Evolutionary conservation across 2,797 vertebrate species (phyloP).

Genomic region (Picus viridis): DNA sequence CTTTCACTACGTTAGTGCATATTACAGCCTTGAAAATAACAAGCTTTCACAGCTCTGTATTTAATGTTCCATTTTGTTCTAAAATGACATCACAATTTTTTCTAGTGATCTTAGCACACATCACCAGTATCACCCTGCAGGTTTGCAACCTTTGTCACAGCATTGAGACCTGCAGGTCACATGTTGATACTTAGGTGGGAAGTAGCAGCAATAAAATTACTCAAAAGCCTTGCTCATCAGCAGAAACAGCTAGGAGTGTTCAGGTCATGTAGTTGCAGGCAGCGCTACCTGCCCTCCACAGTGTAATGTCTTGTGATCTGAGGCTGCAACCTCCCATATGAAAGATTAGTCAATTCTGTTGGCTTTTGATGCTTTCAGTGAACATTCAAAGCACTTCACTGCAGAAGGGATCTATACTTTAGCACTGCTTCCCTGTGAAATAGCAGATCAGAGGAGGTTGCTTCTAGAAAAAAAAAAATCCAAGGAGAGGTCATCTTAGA

Average conservation of each 20-base stretch:
- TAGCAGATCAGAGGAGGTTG: not conserved
- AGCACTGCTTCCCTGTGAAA: not conserved
- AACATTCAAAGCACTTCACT: not conserved
- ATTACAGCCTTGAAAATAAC: conserved; percentile 36
- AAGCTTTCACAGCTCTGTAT: not conserved
- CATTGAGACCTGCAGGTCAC: not conserved
- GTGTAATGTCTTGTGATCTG: not conserved
- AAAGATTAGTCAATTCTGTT: not conserved
- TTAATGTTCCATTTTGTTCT: not conserved
- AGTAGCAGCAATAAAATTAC: not conserved
- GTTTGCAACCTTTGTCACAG: not conserved
- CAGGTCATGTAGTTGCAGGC: accelerated
- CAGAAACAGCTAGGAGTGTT: not conserved
- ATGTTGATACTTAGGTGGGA: not conserved
- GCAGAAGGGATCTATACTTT: not conserved
- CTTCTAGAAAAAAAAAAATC: not conserved
- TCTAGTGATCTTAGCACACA: not conserved
- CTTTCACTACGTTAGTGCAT: not conserved
- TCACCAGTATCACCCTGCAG: not conserved
- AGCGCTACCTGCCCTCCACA: accelerated
- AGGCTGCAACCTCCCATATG: not conserved
- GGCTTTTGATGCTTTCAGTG: not conserved
- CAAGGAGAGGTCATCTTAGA: not conserved
- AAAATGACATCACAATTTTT: not conserved
- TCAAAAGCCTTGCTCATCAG: not conserved